These are phyloP conservation scores for Cyanoramphus novaezelandiae DNA, from an alignment of 2,113 vertebrate genomes.

Conservation along the genomic window DNA sequence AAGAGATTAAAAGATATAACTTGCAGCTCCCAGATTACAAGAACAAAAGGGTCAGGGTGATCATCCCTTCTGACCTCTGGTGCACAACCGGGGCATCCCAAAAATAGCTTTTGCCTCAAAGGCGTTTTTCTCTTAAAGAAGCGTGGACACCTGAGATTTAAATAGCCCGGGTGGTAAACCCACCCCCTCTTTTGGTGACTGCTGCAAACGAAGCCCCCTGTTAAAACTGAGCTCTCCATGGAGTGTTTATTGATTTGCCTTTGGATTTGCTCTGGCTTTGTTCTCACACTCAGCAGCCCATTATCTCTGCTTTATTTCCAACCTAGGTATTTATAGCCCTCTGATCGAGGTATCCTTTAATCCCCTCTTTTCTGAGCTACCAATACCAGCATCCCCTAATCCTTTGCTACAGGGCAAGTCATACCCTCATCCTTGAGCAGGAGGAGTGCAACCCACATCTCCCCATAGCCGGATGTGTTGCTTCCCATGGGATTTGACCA, in stretches of 20 bases:
- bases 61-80: background rate
- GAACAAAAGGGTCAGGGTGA: background rate
- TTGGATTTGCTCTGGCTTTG: background rate
- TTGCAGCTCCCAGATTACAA: background rate
- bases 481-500: background rate
- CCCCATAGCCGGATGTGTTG: background rate
- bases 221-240: background rate
- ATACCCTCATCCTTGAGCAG: background rate
- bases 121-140: background rate
- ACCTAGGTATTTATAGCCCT: background rate
- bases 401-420: rapidly evolving
- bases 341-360: background rate
- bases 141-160: background rate
- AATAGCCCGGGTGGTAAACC: background rate
- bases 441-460: rapidly evolving
- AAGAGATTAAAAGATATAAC: background rate
- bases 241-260: background rate
- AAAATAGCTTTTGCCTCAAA: background rate
- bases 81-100: rapidly evolving
- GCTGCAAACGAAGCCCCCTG: rapidly evolving
- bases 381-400: rapidly evolving
- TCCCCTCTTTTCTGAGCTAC: background rate
- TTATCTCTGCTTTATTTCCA: background rate
- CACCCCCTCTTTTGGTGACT: background rate
- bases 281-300: rapidly evolving